Evolutionary conservation across 2,888 invertebrate genomes (phyloP), one percentile per base, ranked within the genome.

Genomic region (Archips xylosteana): DNA sequence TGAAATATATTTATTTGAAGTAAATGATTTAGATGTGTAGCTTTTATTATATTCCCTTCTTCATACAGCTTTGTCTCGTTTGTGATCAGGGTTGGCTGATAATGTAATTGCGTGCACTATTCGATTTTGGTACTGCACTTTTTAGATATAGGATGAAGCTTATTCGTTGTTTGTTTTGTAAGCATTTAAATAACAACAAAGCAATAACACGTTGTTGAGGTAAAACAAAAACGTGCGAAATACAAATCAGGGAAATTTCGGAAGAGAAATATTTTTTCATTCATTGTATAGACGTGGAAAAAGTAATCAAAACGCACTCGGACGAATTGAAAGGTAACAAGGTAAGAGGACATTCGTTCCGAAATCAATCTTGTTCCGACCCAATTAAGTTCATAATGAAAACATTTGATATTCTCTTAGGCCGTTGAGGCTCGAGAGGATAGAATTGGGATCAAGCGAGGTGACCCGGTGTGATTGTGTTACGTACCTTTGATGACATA

Each of bases 401-500:
- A 63, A 34, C 42, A 59, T 69, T 39, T 32, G 36, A 59, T 49
- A 59, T 47, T 63, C 42, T 47, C 61, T 61, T 64, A 47, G 63
- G 49, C n/a, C 60, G 51, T n/a, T 42, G 42, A 63, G 73, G 59
- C 64, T 13, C 42, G 61, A 42, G 45, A 47, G 9, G 63, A 49
- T 15, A 39, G 49, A 71, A 71, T 73, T 69, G 73, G 73, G 73
- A 73, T 73, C 73, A 73, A 69, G 45, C 59, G 63, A 42, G 32
- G 47, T 68, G 73, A 73, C 73, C 73, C 73, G 32, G 45, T 45
- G 68, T 73, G 73, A 73, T 73, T 73, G 68, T 12, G 57, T 57
- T 32, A 32, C 9, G 10, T 32, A 57, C 9, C 57, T 57, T 57
- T 57, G 57, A 57, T 57, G 57, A 57, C 12, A 57, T 57, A n/a